Base-by-base conservation (phyloP, 2,113 vertebrate species). In the Turdus rufiventris region DNA sequence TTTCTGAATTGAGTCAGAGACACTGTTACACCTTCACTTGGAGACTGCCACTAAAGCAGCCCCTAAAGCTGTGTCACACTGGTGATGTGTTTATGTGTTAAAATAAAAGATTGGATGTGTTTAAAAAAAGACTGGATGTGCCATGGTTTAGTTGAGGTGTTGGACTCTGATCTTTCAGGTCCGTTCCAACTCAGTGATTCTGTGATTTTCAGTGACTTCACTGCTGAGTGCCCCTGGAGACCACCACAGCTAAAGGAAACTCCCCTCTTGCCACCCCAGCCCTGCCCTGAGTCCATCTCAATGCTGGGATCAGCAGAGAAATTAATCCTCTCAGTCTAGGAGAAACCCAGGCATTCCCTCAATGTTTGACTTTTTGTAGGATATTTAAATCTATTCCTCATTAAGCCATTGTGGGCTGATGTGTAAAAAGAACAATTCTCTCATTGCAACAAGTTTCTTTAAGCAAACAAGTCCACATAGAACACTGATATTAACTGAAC, bases 211-310 rank as follows among this genome's bases (percentile, higher is more conserved):
- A 11, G 6, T 2, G 38, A 18, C 24, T 53, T 13, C 29, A 14
- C 12, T 10, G 6, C 25, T 24, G 23, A 42, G 25, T 1, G 25
- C 6, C 12, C 48, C 48, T n/a, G 10, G 12, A 73, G 25, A 45
- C 10, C 38, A n/a, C 2, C 58, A 9, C 0, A 0, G 45, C 47
- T n/a, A 38, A 7, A 63, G 43, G 8, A 12, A 62, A 40, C 18
- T 34, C 40, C 29, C 45, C 45, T 14, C 13, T 24, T 29, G 18
- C 14, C 66, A n/a, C 2, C 40, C 21, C 51, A 75, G 61, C 25
- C 42, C 21, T 15, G 45, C 17, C 31, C 15, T 9, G 40, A 38
- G 5, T 3, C 42, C 31, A 28, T 23, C 28, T 16, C 1, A 63
- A 23, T 24, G 18, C n/a, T 1, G 12, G 3, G 38, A 73, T 28